Evolutionary conservation across 1,140 invertebrate genomes (phyloP), one percentile per base, ranked within the genome.

Genomic region (Chrysomallon squamiferum): DNA sequence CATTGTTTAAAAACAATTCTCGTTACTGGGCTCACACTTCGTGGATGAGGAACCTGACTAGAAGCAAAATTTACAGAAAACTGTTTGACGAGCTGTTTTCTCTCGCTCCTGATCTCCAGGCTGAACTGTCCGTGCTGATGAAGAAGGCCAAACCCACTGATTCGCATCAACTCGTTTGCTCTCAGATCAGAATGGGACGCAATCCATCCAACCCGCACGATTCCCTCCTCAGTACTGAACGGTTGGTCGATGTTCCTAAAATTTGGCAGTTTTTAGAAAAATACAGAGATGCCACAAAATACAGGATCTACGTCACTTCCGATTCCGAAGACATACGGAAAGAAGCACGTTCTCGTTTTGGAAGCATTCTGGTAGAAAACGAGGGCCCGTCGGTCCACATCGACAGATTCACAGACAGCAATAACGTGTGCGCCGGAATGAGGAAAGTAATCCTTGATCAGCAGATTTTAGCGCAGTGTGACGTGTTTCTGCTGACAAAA

Each of bases 271-370:
- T 70, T 38, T 38, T 73, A 1, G 18, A 22, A 20, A 18, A 54
- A 27, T 54, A 54, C 29, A 27, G 11, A 7, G 59, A 27, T 35
- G 13, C 20, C 20, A 43, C 25, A 9, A 54, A 15, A 18, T 52
- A 65, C 45, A 67, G 59, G 32, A 59, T 73, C 6, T 73, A 65
- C 45, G 49, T 73, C 7, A 59, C 62, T 3, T 62, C 72, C 9
- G 72, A 73, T 38, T 70, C 68, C 3, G 32, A 62, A 33, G 33
- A 54, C 6, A 35, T 68, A 11, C 29, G 54, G 2, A 30, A 35
- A 6, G 18, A 33, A 22, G 72, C 68, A 2, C 50, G 32, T 32
- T 38, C 20, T 27, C 9, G 50, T 22, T 66, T 66, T 49, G 5
- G 50, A 11, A 6, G 29, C 9, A 18, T 54, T 6, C 57, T 57